phyloP scores from a whole-genome alignment of 1,140 invertebrate genomes.

The Neoseiulus cucumeris region DNA sequence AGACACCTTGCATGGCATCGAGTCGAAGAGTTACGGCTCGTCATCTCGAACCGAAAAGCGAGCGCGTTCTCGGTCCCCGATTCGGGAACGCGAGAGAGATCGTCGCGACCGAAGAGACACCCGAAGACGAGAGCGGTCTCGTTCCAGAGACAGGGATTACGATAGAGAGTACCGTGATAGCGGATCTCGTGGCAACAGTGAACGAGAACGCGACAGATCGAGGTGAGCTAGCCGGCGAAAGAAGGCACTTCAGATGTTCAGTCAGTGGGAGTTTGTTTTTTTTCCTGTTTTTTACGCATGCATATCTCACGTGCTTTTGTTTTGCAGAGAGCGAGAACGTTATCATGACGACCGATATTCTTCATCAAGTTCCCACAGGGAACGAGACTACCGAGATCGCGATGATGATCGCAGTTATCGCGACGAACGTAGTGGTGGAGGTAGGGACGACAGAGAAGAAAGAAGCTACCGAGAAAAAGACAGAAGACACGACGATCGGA shows the following conservation, averaged over 20 bases:
- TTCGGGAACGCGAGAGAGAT: slow-evolving; percentile 35
- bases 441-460: slow-evolving; percentile 2
- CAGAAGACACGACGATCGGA: background rate
- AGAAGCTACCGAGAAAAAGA: slow-evolving; percentile 9
- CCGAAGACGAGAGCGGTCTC: slow-evolving; percentile 26
- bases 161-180: slow-evolving; percentile 20
- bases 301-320: background rate
- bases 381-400: slow-evolving; percentile 35
- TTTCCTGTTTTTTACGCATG: too few relatives aligned
- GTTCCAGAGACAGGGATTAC: slow-evolving; percentile 27
- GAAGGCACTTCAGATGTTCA: too few relatives aligned
- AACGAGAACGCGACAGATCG: slow-evolving; percentile 8
- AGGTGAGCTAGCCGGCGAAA: background rate
- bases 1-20: slow-evolving; percentile 90
- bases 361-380: slow-evolving; percentile 7
- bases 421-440: slow-evolving; percentile 5
- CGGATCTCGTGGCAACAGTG: slow-evolving; percentile 13
- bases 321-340: background rate
- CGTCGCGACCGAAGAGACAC: slow-evolving; percentile 23
- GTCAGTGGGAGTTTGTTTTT: too few relatives aligned
- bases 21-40: slow-evolving; percentile 78
- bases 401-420: slow-evolving; percentile 31
- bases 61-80: slow-evolving; percentile 52
- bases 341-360: slow-evolving; percentile 13
- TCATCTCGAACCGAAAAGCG: slow-evolving; percentile 24